Percentiles rank a stretch among this genome's conserved stretches.
Evolutionary conservation across 2,113 vertebrate species (phyloP).

Genomic region (Myanophis thanlyinensis): DNA sequence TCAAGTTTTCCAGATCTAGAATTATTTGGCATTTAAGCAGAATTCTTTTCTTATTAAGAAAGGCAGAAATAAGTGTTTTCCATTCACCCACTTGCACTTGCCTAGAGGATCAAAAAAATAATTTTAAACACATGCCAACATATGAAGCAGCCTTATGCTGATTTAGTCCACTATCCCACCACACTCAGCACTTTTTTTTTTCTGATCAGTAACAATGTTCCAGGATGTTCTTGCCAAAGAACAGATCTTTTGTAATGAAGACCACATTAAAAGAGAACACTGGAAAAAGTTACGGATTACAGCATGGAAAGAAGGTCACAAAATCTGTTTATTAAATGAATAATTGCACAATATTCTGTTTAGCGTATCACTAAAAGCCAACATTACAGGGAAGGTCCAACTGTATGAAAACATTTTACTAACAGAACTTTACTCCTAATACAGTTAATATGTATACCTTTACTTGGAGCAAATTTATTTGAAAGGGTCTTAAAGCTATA

Average conservation of each 20-base stretch:
- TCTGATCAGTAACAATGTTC: background rate
- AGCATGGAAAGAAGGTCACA: background rate
- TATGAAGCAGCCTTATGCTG: background rate
- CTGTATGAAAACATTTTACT: background rate
- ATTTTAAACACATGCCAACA: background rate
- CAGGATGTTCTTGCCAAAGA: background rate
- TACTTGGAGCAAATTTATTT: background rate
- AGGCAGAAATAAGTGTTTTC: background rate
- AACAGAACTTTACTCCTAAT: background rate
- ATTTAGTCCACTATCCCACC: background rate
- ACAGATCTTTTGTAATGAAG: background rate
- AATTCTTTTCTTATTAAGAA: background rate
- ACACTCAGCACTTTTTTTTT: background rate
- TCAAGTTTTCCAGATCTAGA: conserved; percentile 6
- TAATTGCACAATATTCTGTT: too few species aligned
- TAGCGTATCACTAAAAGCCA: background rate
- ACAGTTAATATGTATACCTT: background rate
- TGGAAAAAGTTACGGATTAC: background rate
- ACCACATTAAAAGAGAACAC: background rate
- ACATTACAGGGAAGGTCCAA: background rate
- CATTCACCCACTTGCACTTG: background rate
- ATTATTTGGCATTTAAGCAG: background rate
- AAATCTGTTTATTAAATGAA: background rate
- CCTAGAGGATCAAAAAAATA: background rate
- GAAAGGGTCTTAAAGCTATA: background rate